Percentiles rank a stretch among this genome's conserved stretches.
These are phyloP conservation scores for Armadillidium nasatum DNA, from an alignment of 1,140 invertebrate genomes.

Conservation along the genomic window DNA sequence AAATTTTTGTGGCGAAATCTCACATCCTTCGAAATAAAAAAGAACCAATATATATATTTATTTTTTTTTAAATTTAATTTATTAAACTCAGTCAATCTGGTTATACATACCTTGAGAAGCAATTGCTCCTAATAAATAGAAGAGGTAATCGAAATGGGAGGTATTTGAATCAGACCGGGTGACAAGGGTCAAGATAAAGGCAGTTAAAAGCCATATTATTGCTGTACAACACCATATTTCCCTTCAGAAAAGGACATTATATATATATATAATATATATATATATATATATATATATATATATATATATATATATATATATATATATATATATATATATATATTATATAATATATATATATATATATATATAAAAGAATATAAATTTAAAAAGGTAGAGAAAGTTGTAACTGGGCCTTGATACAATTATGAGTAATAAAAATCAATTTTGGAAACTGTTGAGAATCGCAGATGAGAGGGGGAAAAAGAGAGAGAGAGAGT, in stretches of 20 bases:
- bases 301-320: not conserved
- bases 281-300: not conserved
- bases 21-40: not conserved
- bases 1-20: not conserved
- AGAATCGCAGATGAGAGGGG: too few relatives aligned
- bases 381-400: too few relatives aligned
- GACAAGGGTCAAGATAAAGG: not conserved
- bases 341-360: not conserved
- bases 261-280: not conserved
- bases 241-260: not conserved
- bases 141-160: not conserved
- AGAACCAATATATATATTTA: too few relatives aligned
- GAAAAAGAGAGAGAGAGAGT: too few relatives aligned
- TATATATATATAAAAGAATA: too few relatives aligned
- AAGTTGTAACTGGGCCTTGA: too few relatives aligned
- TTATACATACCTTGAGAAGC: not conserved
- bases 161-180: not conserved
- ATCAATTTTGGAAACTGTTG: too few relatives aligned
- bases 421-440: too few relatives aligned
- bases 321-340: not conserved
- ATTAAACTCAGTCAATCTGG: too few relatives aligned
- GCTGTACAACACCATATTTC: not conserved
- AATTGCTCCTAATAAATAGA: not conserved
- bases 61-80: too few relatives aligned
- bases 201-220: not conserved